Base-by-base conservation (phyloP, 53 echinoderm and acorn worm genomes). In the Echinometra lucunter region DNA sequence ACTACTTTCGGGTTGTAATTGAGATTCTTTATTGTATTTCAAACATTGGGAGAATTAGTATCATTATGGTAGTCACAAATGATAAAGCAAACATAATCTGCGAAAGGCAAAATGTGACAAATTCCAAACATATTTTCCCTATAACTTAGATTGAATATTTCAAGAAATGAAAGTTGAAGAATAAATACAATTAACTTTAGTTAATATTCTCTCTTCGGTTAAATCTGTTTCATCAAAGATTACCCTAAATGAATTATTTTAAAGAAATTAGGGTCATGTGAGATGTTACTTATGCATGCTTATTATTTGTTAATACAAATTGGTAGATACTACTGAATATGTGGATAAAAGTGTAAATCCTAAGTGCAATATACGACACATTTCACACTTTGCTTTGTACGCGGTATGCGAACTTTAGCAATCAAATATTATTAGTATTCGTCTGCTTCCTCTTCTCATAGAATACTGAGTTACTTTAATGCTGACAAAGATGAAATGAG, bases 401-500 rank as follows among this genome's bases (percentile, higher is more conserved):
- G 32, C 32, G 32, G 34, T 69, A 13, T 19, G 19, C 69, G 69
- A 69, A 69, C 69, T 69, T 69, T 69, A 38, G 19, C 16, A 35
- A 78, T 78, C 78, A 78, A 40, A 78, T 42, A 78, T 78, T 78
- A 78, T 37, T 32, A 75, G 38, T 78, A 78, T 78, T 78, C 78
- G 78, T 42, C 28, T 78, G 21, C 78, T 35, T 35, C 2, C 3
- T 2, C 30, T 6, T 42, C 40, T 78, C 72, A 78, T 92, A 92
- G 72, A 70, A 92, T 92, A 3, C 45, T 42, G 72, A 92, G 92
- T 92, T 92, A 72, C 67, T 91, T 66, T 25, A 91, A 91, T 66
- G 66, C 92, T 70, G 72, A 92, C 92, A 45, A 69, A 70, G 38
- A 56, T 75, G 80, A 55, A 93, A 93, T 93, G 53, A 93, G 93